Percentiles rank a stretch among this genome's conserved stretches.
phyloP scores from a whole-genome alignment of 2,113 vertebrate genomes.

The Pangasianodon hypophthalmus region DNA sequence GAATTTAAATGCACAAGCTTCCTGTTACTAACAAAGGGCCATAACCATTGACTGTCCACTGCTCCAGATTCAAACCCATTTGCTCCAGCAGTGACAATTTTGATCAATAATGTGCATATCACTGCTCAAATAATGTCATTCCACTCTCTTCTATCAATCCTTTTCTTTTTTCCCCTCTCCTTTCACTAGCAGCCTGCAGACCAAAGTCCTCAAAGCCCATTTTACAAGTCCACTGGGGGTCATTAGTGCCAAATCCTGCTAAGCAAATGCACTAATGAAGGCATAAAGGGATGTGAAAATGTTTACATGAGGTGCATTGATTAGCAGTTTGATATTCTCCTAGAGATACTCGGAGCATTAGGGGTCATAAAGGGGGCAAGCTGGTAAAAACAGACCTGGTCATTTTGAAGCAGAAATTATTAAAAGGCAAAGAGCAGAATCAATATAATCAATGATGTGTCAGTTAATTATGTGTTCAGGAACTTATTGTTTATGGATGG shows the following conservation, averaged over 20 bases:
- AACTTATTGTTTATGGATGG: conserved; percentile 27
- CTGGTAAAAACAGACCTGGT: conserved; percentile 35
- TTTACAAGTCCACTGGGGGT: conserved; percentile 25
- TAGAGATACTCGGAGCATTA: conserved; percentile 13
- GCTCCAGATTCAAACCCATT: not conserved
- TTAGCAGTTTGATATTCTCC: conserved; percentile 27
- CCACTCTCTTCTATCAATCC: not conserved
- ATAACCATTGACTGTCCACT: not conserved
- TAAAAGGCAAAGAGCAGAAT: conserved; percentile 44
- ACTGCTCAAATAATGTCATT: not conserved
- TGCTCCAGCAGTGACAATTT: conserved; percentile 40
- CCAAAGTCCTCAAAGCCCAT: conserved; percentile 8
- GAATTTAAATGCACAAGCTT: not conserved
- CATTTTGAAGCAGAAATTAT: conserved; percentile 1
- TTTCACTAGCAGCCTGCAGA: not conserved
- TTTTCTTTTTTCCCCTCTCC: not conserved
- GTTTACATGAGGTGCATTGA: conserved; percentile 50
- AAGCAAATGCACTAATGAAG: conserved; percentile 44
- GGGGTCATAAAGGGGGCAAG: not conserved
- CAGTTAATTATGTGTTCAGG: conserved; percentile 8
- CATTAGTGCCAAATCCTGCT: conserved; percentile 34
- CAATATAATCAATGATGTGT: conserved; percentile 5
- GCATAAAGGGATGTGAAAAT: conserved; percentile 40
- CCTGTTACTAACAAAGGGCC: not conserved
- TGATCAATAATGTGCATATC: not conserved